phyloP scores from a whole-genome alignment of 2,888 invertebrate genomes.

The Volucella inflata region DNA sequence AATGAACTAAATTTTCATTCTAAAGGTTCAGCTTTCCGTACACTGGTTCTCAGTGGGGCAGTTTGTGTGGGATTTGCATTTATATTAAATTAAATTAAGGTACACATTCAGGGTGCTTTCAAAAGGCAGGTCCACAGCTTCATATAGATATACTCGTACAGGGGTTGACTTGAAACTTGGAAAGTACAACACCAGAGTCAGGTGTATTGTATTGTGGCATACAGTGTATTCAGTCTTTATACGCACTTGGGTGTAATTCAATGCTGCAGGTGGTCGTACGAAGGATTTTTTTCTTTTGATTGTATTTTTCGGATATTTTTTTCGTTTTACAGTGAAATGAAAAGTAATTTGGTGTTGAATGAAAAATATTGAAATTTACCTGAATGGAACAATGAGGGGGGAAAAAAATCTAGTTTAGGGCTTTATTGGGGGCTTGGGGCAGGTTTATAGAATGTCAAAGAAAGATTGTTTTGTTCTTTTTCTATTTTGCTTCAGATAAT shows the following conservation, averaged over 20 bases:
- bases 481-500: too few species aligned
- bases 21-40: constrained; percentile 18
- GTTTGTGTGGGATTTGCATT: constrained; percentile 61
- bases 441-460: not conserved
- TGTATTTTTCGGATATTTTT: too few species aligned
- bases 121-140: not conserved
- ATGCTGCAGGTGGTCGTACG: constrained; percentile 9
- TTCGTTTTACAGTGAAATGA: not conserved
- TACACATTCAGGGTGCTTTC: constrained; percentile 12
- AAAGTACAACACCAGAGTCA: constrained; percentile 1
- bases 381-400: not conserved
- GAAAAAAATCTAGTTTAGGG: not conserved
- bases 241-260: constrained; percentile 14
- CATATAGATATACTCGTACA: not conserved
- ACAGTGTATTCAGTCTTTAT: not conserved
- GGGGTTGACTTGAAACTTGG: too few species aligned
- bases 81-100: constrained; percentile 70
- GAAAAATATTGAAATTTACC: constrained; percentile 1
- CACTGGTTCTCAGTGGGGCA: constrained; percentile 34
- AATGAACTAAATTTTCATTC: constrained; percentile 47
- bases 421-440: not conserved
- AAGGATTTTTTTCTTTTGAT: not conserved
- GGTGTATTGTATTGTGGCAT: not conserved
- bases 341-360: constrained; percentile 9
- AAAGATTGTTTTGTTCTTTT: too few species aligned